Conservation (phyloP, 30 jellyfish, hydroid and myxozoan species). For the Pseudorhiza aurosa region DNA sequence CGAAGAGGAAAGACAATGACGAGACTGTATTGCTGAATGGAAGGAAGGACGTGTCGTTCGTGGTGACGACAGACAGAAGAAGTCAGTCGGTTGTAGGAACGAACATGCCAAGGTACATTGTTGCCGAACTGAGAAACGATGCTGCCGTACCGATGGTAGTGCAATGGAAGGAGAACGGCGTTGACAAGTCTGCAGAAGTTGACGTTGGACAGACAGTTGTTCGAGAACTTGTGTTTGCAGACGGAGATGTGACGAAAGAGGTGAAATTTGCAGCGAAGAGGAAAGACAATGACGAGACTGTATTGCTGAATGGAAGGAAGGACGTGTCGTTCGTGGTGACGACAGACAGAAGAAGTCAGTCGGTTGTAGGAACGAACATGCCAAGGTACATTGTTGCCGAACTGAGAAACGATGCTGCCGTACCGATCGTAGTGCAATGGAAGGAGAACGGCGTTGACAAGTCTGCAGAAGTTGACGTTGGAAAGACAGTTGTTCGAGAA, state of each 20-base stretch:
- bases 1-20: slow-evolving; percentile 21
- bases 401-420: slow-evolving; percentile 33
- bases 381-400: slow-evolving; percentile 42
- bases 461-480: not conserved
- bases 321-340: slow-evolving; percentile 5
- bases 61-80: slow-evolving; percentile 14
- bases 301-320: slow-evolving; percentile 11
- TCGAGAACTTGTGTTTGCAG: slow-evolving; percentile 1
- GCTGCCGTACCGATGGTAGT: slow-evolving; percentile 33
- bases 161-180: slow-evolving; percentile 20
- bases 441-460: slow-evolving; percentile 5
- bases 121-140: slow-evolving; percentile 18
- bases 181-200: slow-evolving; percentile 5
- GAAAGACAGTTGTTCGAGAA: not conserved
- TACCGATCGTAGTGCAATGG: slow-evolving; percentile 21
- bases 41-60: not conserved
- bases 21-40: slow-evolving; percentile 19
- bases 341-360: slow-evolving; percentile 6
- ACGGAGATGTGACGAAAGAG: slow-evolving; percentile 1
- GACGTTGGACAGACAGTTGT: not conserved
- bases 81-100: slow-evolving; percentile 17
- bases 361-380: slow-evolving; percentile 2
- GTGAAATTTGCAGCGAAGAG: slow-evolving; percentile 28
- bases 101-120: slow-evolving; percentile 24
- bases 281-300: slow-evolving; percentile 29